Evolutionary conservation across 2,797 vertebrate species (phyloP), one percentile per base, ranked within the genome.

Genomic region (Tamandua tetradactyla): DNA sequence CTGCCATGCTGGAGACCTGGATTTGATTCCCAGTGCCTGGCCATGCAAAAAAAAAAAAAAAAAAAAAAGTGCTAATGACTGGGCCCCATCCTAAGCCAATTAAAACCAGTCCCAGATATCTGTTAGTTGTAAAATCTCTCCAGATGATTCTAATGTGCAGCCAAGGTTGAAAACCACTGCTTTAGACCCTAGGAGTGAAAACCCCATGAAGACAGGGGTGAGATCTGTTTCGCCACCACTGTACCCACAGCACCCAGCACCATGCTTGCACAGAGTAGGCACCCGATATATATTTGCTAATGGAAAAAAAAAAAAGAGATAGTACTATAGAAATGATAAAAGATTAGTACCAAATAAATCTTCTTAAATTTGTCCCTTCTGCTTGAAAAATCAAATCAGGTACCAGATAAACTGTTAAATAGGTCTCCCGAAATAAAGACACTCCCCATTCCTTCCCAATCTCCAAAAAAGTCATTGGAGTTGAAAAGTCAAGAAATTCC

Each of bases 321-420:
- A 61, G 40, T 59, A 87, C 64, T 42, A 47, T 0, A 75, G 62
- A 92, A 95, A 57, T 37, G 17, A 64, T 71, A 40, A 93, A 95
- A 57, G 30, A 71, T 27, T 75, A 11, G 8, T 6, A 81, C 13
- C 66, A 91, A 80, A 66, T 47, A 91, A 84, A 66, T 47, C 69
- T 52, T 2, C 13, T 44, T 79, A 79, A 64, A 47, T 93, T 79
- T 87, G 64, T 87, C 32, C 91, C 84, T 80, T 12, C 68, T 72
- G 7, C 64, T 94, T 61, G 42, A 89, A 87, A 57, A 89, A 81
- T 84, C 55, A 84, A 91, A 89, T 52, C 44, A 71, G 69, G 30
- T 18, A 9, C 44, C 86, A 83, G 76, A 83, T 37, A 80, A 87
- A 76, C 10, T 17, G 0, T 22, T 79, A 71, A 30, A 37, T 72